phyloP scores from a whole-genome alignment of 2,888 invertebrate species.

The Chrysolina haemoptera region DNA sequence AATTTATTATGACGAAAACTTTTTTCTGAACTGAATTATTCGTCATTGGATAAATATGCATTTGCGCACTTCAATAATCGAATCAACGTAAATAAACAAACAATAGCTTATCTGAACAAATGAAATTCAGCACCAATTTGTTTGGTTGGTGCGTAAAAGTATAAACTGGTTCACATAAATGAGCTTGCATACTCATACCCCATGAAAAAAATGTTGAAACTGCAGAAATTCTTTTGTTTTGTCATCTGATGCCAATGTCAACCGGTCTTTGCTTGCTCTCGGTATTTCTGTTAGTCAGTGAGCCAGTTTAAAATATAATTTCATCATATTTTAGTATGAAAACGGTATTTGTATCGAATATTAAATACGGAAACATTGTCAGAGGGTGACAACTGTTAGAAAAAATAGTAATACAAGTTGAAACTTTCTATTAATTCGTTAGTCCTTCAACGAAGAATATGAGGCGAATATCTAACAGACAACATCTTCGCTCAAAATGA shows the following conservation, averaged over 20 bases:
- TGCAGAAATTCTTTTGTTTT: conserved; percentile 18
- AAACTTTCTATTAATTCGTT: no score
- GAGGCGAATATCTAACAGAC: no score
- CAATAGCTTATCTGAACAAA: conserved; percentile 2
- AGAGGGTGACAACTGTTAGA: no score
- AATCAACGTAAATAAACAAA: neutral
- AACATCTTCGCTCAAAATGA: no score
- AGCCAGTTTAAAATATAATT: neutral
- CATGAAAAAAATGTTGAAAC: conserved; percentile 12
- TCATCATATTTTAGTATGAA: no score
- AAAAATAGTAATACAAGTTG: no score
- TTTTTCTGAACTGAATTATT: neutral
- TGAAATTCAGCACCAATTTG: neutral
- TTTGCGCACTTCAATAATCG: neutral
- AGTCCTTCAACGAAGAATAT: no score
- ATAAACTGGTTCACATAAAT: neutral
- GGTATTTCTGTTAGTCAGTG: neutral
- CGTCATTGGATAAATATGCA: neutral
- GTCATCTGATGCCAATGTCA: conserved; percentile 25
- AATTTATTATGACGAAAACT: no score
- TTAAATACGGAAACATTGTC: no score
- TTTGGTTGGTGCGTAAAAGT: neutral
- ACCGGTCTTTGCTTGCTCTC: conserved; percentile 17
- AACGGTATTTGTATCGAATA: no score
- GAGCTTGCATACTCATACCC: neutral